Conservation (phyloP, 2,113 vertebrate species). For the Sigmodon hispidus region DNA sequence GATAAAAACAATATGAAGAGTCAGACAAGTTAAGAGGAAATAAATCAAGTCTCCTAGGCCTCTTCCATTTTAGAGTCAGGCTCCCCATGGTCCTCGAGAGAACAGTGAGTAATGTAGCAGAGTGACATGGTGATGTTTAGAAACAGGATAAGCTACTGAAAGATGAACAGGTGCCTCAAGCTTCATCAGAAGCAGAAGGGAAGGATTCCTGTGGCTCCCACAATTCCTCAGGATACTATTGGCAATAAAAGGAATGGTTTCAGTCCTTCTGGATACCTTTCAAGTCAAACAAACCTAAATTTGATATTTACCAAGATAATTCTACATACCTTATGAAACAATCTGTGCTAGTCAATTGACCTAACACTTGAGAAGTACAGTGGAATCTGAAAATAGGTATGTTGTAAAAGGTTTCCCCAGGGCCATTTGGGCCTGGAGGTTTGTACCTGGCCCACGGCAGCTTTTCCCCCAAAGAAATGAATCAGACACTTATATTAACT, state of each 20-base stretch:
- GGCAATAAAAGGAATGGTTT: background rate
- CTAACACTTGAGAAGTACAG: slow-evolving; percentile 37
- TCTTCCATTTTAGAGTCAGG: background rate
- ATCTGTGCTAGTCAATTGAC: background rate
- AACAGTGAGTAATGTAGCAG: background rate
- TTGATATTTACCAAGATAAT: slow-evolving; percentile 24
- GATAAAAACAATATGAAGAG: background rate
- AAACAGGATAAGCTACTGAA: background rate
- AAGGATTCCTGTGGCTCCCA: background rate
- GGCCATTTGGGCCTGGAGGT: too few relatives aligned
- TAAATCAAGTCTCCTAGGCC: background rate
- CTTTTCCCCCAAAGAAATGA: too few relatives aligned
- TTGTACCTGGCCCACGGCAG: too few relatives aligned
- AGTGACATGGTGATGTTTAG: background rate
- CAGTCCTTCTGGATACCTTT: background rate
- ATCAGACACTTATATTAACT: too few relatives aligned
- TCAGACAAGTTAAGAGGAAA: background rate
- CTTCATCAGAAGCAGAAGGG: background rate
- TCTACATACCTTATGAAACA: background rate
- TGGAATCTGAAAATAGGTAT: background rate
- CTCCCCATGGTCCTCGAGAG: background rate
- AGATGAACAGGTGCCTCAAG: background rate
- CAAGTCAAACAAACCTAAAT: background rate
- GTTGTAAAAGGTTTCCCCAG: too few relatives aligned
- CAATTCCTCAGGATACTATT: background rate